Percentiles rank a stretch among this genome's conserved stretches.
phyloP scores from a whole-genome alignment of 2,888 invertebrate species.

The Sympetrum striolatum region DNA sequence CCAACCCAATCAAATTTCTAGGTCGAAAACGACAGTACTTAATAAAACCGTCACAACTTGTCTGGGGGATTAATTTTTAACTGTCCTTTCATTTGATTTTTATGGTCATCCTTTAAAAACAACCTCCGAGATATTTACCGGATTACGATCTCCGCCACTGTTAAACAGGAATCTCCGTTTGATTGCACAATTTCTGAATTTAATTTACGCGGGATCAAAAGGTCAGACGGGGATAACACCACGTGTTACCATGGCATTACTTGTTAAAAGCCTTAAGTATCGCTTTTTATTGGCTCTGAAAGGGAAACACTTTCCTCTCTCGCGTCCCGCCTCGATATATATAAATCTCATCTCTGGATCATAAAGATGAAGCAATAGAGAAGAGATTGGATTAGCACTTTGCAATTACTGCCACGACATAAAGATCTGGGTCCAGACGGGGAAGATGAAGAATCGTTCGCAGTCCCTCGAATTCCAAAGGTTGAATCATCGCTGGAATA shows the following conservation, averaged over 20 bases:
- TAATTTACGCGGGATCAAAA: not conserved
- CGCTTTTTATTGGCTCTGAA: not conserved
- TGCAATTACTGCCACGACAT: too few relatives aligned
- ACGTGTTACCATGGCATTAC: not conserved
- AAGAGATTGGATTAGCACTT: not conserved
- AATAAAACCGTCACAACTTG: too few relatives aligned
- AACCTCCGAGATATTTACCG: not conserved
- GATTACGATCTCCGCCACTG: not conserved
- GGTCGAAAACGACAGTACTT: too few relatives aligned
- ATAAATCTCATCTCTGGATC: not conserved
- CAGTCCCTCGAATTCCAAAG: too few relatives aligned
- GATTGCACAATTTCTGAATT: not conserved
- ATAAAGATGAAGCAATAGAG: not conserved
- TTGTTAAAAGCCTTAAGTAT: not conserved
- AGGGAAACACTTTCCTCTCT: not conserved
- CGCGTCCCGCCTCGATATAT: not conserved
- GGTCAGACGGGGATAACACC: not conserved
- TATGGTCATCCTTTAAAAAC: not conserved
- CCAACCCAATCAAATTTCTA: too few relatives aligned
- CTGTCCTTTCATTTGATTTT: not conserved
- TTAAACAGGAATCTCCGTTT: not conserved
- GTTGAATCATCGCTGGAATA: not conserved
- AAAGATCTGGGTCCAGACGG: too few relatives aligned
- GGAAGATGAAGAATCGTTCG: too few relatives aligned
- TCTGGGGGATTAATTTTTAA: not conserved